Percentiles rank a stretch among this genome's conserved stretches.
phyloP scores from a whole-genome alignment of 2,113 vertebrate genomes.

The Etheostoma cragini region DNA sequence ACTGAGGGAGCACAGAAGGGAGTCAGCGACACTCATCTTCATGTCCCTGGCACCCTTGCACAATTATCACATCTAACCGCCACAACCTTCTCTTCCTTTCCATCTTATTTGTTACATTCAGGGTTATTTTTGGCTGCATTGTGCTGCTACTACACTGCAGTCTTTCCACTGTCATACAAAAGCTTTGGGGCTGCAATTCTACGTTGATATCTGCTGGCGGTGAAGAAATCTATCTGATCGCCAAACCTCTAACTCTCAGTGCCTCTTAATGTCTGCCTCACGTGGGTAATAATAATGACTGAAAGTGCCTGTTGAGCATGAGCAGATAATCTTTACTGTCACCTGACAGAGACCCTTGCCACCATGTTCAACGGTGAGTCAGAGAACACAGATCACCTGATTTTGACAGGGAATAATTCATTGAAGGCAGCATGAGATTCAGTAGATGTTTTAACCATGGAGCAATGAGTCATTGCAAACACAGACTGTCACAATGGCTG shows the following conservation, averaged over 20 bases:
- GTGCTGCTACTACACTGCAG: slow-evolving; percentile 23
- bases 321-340: slow-evolving; percentile 57
- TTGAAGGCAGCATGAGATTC: slow-evolving; percentile 27
- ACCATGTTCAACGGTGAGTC: slow-evolving; percentile 29
- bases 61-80: slow-evolving; percentile 73
- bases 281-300: slow-evolving; percentile 44
- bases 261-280: slow-evolving; percentile 45
- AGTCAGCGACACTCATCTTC: slow-evolving; percentile 69
- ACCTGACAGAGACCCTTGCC: slow-evolving; percentile 44
- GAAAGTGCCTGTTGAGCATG: slow-evolving; percentile 45
- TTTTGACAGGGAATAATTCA: slow-evolving; percentile 53
- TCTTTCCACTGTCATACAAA: slow-evolving; percentile 7
- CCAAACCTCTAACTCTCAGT: slow-evolving; percentile 14
- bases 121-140: slow-evolving; percentile 46
- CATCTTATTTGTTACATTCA: slow-evolving; percentile 52
- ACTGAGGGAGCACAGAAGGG: slow-evolving; percentile 70
- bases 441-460: slow-evolving; percentile 53
- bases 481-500: slow-evolving; percentile 21
- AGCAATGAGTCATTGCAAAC: slow-evolving; percentile 48
- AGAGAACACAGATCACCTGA: slow-evolving; percentile 52
- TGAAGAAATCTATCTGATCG: slow-evolving; percentile 46
- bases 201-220: slow-evolving; percentile 1
- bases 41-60: slow-evolving; percentile 68
- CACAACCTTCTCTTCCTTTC: slow-evolving; percentile 51
- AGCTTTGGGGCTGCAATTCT: slow-evolving; percentile 37